Evolutionary conservation across 2,113 vertebrate genomes (phyloP).

Genomic region (Anhinga anhinga): DNA sequence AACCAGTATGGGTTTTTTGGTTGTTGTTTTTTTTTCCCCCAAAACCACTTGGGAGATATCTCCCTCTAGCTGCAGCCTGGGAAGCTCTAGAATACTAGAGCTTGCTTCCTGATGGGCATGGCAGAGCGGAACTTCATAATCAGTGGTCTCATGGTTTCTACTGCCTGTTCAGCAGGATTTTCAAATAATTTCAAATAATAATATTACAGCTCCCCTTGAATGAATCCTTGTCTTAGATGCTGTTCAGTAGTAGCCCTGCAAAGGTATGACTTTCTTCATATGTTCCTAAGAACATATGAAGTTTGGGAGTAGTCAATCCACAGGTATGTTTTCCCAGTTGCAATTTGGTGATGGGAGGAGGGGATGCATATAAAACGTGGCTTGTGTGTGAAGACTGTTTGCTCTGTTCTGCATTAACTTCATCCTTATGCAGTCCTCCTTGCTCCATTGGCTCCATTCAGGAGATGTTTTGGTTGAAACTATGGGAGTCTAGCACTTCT

Average conservation of each 20-base stretch:
- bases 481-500: background rate
- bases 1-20: background rate
- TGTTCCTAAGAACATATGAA: background rate
- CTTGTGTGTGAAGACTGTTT: conserved; percentile 22
- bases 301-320: conserved; percentile 1
- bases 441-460: background rate
- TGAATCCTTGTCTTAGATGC: conserved; percentile 1
- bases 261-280: background rate
- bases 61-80: background rate
- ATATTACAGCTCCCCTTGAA: conserved; percentile 22
- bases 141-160: conserved; percentile 4
- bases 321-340: conserved; percentile 33
- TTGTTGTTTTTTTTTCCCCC: background rate
- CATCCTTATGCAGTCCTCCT: background rate
- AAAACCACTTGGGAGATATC: background rate
- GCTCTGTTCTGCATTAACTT: conserved; percentile 30
- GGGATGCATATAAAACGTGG: background rate
- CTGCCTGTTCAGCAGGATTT: background rate
- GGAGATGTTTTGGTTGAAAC: conserved; percentile 9
- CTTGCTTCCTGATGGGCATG: background rate
- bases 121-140: background rate
- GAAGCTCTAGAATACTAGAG: background rate
- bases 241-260: background rate
- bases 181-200: conserved; percentile 23
- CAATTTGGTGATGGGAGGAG: background rate